Evolutionary conservation across 30 jellyfish, hydroid and myxozoan genomes (phyloP).

Genomic region (Aurelia coerulea): DNA sequence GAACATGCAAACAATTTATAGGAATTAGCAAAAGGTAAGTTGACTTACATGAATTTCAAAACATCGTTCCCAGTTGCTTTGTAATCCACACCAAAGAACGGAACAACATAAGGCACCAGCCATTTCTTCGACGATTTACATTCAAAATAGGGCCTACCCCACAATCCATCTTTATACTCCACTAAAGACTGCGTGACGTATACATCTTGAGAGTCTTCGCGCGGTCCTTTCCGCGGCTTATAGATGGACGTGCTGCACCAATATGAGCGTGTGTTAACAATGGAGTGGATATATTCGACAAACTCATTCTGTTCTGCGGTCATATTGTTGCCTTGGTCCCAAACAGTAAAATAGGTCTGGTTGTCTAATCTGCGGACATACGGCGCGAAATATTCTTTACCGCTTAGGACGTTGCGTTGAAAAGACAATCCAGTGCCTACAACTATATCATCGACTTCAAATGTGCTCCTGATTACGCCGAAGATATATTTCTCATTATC

Average conservation of each 20-base stretch:
- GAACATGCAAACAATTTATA: no score
- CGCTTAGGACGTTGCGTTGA: constrained; percentile 14
- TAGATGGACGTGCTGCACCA: constrained; percentile 30
- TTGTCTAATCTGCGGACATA: constrained; percentile 5
- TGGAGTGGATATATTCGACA: constrained; percentile 13
- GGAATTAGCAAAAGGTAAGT: neutral
- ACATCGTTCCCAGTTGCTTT: neutral
- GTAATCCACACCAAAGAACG: constrained; percentile 35
- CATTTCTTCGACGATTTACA: constrained; percentile 41
- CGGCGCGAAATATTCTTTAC: constrained; percentile 55
- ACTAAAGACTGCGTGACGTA: constrained; percentile 26
- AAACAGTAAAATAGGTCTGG: constrained; percentile 2
- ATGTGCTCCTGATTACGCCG: constrained; percentile 21
- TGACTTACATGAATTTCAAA: constrained; percentile 28
- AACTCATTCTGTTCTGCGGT: neutral
- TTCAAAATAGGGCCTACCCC: constrained; percentile 79
- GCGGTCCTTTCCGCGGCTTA: constrained; percentile 17
- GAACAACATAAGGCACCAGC: constrained; percentile 52
- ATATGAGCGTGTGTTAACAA: constrained; percentile 8
- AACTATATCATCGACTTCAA: constrained; percentile 2
- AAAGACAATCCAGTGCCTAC: constrained; percentile 47
- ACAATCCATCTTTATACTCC: constrained; percentile 51
- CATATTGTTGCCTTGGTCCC: constrained; percentile 23
- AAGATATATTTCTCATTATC: constrained; percentile 10
- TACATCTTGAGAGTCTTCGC: neutral